A percentile compares a stretch with the other conserved stretches of the same genome.
These are phyloP conservation scores for Anoplolepis gracilipes DNA, from an alignment of 1,140 invertebrate genomes.

Conservation along the genomic window DNA sequence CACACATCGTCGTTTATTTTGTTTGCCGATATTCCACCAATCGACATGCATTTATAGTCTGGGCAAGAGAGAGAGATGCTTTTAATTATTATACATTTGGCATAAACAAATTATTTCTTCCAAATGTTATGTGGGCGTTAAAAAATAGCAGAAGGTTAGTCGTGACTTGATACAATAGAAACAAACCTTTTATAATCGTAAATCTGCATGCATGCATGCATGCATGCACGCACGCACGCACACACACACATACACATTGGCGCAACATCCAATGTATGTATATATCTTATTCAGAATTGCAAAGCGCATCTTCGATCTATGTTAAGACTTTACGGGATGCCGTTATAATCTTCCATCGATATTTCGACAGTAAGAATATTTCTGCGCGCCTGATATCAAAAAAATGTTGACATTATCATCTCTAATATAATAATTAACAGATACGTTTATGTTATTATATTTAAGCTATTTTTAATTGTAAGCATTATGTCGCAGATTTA, in stretches of 20 bases:
- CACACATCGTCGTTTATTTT: conserved; percentile 20
- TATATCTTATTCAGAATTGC: conserved; percentile 57
- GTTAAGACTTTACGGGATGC: background rate
- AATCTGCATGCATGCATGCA: conserved; percentile 60
- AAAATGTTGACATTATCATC: background rate
- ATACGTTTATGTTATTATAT: background rate
- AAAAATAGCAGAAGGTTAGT: conserved; percentile 45
- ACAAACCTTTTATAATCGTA: conserved; percentile 56
- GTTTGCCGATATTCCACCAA: background rate
- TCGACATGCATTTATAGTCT: background rate
- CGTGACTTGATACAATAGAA: conserved; percentile 69
- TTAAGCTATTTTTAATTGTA: background rate
- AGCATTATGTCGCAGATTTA: background rate
- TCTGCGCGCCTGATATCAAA: background rate
- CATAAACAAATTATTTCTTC: background rate
- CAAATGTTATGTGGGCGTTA: conserved; percentile 17
- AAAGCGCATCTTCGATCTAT: conserved; percentile 52
- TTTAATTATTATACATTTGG: background rate
- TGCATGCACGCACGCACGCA: conserved; percentile 40
- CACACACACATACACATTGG: conserved; percentile 33
- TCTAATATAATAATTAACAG: too few relatives aligned
- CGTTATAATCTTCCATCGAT: background rate
- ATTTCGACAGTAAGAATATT: background rate
- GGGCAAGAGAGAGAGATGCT: background rate
- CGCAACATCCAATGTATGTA: conserved; percentile 24